Percentiles rank a stretch among this genome's conserved stretches.
phyloP scores from a whole-genome alignment of 2,797 vertebrate genomes.

The Bovichtus diacanthus region DNA sequence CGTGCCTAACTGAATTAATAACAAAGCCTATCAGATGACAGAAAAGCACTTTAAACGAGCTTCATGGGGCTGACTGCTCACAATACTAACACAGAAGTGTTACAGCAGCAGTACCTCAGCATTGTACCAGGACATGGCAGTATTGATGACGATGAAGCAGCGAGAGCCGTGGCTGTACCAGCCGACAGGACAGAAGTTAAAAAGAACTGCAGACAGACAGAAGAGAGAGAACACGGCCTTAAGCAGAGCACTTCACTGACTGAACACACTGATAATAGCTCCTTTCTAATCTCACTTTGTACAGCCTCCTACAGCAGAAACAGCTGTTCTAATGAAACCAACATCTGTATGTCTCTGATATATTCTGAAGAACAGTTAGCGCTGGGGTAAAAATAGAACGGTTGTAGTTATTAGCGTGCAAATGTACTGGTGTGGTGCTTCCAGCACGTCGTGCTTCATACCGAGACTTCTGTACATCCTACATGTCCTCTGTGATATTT shows the following conservation, averaged over 20 bases:
- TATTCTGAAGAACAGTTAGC: neutral
- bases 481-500: neutral
- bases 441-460: neutral
- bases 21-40: neutral
- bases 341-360: neutral
- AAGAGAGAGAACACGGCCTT: neutral
- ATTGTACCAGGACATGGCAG: neutral
- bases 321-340: neutral
- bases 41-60: neutral
- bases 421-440: neutral
- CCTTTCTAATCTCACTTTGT: neutral
- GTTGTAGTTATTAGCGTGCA: neutral
- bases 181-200: neutral
- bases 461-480: neutral
- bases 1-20: neutral
- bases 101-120: slow-evolving; percentile 34
- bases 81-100: neutral
- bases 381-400: neutral
- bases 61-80: neutral
- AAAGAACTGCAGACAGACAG: neutral
- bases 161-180: neutral
- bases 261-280: neutral
- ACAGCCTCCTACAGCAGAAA: neutral
- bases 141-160: neutral
- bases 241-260: neutral